phyloP scores from a whole-genome alignment of 2,888 invertebrate genomes.

The Taphrorychus bicolor region DNA sequence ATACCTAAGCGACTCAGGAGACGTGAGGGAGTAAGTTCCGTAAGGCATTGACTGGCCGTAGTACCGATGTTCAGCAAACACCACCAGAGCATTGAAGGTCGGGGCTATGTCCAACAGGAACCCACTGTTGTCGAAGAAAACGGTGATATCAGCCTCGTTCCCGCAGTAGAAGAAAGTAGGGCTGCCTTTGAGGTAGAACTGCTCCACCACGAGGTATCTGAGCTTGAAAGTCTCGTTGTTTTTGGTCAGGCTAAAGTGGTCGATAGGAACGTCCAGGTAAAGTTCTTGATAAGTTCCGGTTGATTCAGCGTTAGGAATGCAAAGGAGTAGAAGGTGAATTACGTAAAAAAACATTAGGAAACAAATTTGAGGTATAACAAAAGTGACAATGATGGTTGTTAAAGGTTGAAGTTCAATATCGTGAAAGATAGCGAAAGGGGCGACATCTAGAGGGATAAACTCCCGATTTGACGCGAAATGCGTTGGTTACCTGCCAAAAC shows the following conservation, averaged over 20 bases:
- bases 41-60: constrained; percentile 92
- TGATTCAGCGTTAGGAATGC: neutral
- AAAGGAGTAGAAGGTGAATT: neutral
- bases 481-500: too few relatives aligned
- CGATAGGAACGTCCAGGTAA: constrained; percentile 73
- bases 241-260: constrained; percentile 80
- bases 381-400: neutral
- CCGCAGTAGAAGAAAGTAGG: constrained; percentile 96
- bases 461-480: too few relatives aligned
- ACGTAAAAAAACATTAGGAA: neutral
- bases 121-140: constrained; percentile 90
- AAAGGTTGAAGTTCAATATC: too few relatives aligned
- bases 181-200: constrained; percentile 72
- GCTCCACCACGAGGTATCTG: constrained; percentile 81
- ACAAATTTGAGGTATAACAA: neutral
- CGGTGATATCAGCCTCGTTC: constrained; percentile 91
- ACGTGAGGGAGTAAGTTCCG: constrained; percentile 74
- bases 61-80: constrained; percentile 96
- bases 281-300: constrained; percentile 33
- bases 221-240: constrained; percentile 74
- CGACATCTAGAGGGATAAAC: too few relatives aligned
- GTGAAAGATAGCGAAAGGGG: too few relatives aligned
- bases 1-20: constrained; percentile 75
- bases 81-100: constrained; percentile 78
- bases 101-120: constrained; percentile 92